Evolutionary conservation across 2,113 vertebrate species (phyloP).

Genomic region (Chionis minor): DNA sequence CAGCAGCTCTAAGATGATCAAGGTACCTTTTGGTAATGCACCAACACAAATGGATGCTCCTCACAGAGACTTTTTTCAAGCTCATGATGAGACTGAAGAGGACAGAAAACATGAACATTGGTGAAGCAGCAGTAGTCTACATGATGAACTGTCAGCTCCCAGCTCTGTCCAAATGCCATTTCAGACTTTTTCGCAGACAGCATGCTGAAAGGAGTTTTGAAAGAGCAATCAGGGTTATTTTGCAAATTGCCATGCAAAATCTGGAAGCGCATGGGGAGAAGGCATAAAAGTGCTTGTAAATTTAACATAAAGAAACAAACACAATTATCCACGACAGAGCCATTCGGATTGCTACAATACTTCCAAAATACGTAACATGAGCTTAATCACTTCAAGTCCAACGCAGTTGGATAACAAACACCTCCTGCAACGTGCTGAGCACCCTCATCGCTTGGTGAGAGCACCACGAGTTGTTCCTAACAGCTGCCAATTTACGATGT

Average conservation of each 20-base stretch:
- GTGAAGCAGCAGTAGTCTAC: background rate
- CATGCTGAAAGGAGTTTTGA: background rate
- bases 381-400: background rate
- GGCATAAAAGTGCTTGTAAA: conserved; percentile 33
- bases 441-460: background rate
- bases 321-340: conserved; percentile 33
- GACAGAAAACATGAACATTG: background rate
- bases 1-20: background rate
- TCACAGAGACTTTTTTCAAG: background rate
- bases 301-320: conserved; percentile 41
- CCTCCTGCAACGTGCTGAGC: background rate
- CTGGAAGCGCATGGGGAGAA: background rate
- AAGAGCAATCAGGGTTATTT: conserved; percentile 47
- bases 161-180: background rate
- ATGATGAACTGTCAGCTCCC: background rate
- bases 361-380: background rate
- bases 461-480: background rate
- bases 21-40: background rate
- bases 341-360: background rate
- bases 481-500: background rate
- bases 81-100: background rate
- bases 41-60: background rate
- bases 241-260: conserved; percentile 1
- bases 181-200: background rate
- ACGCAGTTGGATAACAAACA: background rate